phyloP scores from a whole-genome alignment of 2,888 invertebrate species.

The Venusia cambrica region DNA sequence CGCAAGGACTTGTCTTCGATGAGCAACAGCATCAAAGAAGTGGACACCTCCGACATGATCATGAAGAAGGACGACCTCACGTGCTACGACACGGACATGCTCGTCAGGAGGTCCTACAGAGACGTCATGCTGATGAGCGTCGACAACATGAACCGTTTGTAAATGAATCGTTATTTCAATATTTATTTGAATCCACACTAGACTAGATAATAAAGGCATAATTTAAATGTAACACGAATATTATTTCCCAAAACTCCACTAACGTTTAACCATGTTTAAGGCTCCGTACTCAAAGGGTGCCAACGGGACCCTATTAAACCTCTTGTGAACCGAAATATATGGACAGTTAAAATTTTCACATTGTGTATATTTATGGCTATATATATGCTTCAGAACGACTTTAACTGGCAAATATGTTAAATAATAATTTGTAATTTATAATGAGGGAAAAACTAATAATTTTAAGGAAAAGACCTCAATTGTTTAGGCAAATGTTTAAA shows the following conservation, averaged over 20 bases:
- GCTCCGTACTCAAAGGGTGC: too few species aligned
- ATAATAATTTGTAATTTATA: too few species aligned
- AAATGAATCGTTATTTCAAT: conserved; percentile 22
- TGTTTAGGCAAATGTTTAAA: too few species aligned
- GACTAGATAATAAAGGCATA: conserved; percentile 24
- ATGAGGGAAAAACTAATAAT: too few species aligned
- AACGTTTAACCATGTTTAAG: too few species aligned
- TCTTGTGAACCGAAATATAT: too few species aligned
- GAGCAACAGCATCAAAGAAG: conserved; percentile 55
- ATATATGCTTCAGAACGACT: too few species aligned
- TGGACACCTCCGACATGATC: conserved; percentile 62
- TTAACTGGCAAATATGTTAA: too few species aligned
- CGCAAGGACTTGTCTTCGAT: conserved; percentile 73
- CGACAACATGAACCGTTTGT: conserved; percentile 60
- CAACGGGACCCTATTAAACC: too few species aligned
- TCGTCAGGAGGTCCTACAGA: conserved; percentile 59
- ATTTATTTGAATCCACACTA: conserved; percentile 18
- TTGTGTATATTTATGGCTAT: too few species aligned
- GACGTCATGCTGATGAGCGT: conserved; percentile 65
- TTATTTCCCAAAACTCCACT: conserved; percentile 9
- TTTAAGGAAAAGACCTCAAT: too few species aligned
- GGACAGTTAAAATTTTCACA: too few species aligned
- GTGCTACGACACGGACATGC: conserved; percentile 61
- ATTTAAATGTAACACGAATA: conserved; percentile 12
- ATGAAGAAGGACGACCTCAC: conserved; percentile 70